Evolutionary conservation across 1,140 invertebrate species (phyloP), one percentile per base, ranked within the genome.

Genomic region (Teleopsis dalmanni): DNA sequence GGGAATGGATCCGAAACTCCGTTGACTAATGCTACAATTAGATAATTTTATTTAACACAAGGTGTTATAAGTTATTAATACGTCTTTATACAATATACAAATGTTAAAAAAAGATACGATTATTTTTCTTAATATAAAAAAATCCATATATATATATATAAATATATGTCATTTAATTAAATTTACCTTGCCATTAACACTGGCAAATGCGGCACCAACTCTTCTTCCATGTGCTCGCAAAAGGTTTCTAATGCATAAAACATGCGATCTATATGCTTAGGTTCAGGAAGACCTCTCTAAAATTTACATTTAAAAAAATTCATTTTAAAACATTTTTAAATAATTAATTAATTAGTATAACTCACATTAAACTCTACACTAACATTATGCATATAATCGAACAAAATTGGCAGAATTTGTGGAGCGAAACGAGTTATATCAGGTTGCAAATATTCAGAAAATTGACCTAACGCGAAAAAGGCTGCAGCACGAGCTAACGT

Each of bases 171-270:
- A n/a, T n/a, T n/a, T n/a, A n/a, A n/a, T n/a, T 6, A n/a, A 9
- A 36, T 37, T 54, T 58, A 68, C 65, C 65, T 74, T 18, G 81
- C 79, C 85, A 91, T 88, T 11, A 90, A 62, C 2, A 76, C 73
- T 0, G 83, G 81, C 31, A 90, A 49, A 62, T 87, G 86, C 0
- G 85, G 84, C 16, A 84, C 54, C 10, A 91, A 72, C 11, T 77
- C 79, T 16, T 83, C 76, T 45, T 82, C 83, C 26, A 91, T 68
- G 70, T 88, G 87, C 68, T 88, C 85, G 59, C 83, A 87, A 54
- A 88, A 89, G 31, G 80, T 82, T 64, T 90, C 86, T 19, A 91
- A 57, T 1, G 88, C 87, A 65, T 88, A 90, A 60, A 90, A 91
- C 70, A 88, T 82, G 33, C 85, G 77, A 53, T 82, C 78, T 0